phyloP scores from a whole-genome alignment of 2,113 vertebrate genomes.

The Atherinomorus stipes region DNA sequence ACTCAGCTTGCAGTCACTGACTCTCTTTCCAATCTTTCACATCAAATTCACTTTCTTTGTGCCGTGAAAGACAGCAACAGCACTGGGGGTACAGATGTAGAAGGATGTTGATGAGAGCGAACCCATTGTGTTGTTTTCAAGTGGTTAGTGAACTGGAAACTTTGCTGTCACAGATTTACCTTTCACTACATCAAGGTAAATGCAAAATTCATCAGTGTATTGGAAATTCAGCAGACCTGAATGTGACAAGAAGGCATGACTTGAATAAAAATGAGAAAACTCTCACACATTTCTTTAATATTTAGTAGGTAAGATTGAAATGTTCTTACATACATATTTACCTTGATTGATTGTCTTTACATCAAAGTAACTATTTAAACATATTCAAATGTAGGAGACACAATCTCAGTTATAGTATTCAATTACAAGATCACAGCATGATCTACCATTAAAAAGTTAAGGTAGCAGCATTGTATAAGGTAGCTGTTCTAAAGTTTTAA shows the following conservation, averaged over 20 bases:
- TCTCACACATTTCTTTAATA: background rate
- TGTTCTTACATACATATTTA: background rate
- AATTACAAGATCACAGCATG: background rate
- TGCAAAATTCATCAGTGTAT: background rate
- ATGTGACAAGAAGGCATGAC: background rate
- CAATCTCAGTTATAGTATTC: background rate
- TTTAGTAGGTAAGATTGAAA: background rate
- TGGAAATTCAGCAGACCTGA: slow-evolving; percentile 1
- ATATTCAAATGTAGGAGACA: background rate
- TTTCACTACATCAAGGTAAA: background rate
- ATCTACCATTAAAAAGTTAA: background rate
- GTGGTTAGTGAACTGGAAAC: slow-evolving; percentile 27
- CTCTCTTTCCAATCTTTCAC: slow-evolving; percentile 19
- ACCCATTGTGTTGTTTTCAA: slow-evolving; percentile 7
- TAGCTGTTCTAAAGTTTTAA: too few relatives aligned
- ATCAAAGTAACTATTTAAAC: background rate
- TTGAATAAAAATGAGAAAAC: background rate
- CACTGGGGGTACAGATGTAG: background rate
- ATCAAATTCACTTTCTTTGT: slow-evolving; percentile 45
- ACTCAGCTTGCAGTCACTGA: slow-evolving; percentile 34
- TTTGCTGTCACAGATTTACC: background rate
- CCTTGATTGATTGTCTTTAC: background rate
- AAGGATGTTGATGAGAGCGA: background rate
- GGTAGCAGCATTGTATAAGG: too few relatives aligned
- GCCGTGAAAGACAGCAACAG: slow-evolving; percentile 7